phyloP scores from a whole-genome alignment of 2,888 invertebrate species.

The Drosophila paranaensis region DNA sequence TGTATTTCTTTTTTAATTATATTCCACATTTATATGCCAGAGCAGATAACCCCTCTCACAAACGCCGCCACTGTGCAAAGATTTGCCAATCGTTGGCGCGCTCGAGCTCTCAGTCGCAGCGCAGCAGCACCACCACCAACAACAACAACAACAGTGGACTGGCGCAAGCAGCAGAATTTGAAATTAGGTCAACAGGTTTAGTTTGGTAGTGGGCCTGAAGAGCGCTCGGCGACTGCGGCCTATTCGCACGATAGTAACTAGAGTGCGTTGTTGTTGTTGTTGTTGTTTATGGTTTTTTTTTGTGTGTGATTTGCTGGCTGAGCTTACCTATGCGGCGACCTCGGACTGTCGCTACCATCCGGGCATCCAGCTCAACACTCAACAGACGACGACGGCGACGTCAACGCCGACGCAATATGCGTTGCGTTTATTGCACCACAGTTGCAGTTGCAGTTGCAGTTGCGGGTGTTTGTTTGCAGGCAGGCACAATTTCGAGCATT shows the following conservation, averaged over 20 bases:
- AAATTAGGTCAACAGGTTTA: slow-evolving; percentile 85
- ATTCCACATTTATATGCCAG: neutral
- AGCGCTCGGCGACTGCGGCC: slow-evolving; percentile 64
- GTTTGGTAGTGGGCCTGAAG: slow-evolving; percentile 77
- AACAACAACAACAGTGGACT: slow-evolving; percentile 56
- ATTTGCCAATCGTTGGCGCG: slow-evolving; percentile 77
- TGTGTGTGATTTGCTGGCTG: slow-evolving; percentile 39
- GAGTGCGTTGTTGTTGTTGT: slow-evolving; percentile 47
- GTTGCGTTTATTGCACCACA: slow-evolving; percentile 78
- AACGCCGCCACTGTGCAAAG: slow-evolving; percentile 61
- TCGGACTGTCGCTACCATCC: slow-evolving; percentile 71
- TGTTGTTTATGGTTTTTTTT: slow-evolving; percentile 24
- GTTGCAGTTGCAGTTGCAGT: slow-evolving; percentile 50
- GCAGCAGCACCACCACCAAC: slow-evolving; percentile 45
- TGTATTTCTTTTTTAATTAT: neutral
- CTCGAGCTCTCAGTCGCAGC: slow-evolving; percentile 61
- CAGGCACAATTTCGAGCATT: slow-evolving; percentile 62
- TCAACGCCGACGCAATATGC: slow-evolving; percentile 75
- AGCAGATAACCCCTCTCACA: slow-evolving; percentile 6
- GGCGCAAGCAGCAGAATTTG: slow-evolving; percentile 77
- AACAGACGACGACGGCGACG: slow-evolving; percentile 34
- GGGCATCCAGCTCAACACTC: slow-evolving; percentile 48
- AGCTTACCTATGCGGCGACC: slow-evolving; percentile 72
- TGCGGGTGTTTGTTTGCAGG: slow-evolving; percentile 54
- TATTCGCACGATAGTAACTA: slow-evolving; percentile 62